These are phyloP conservation scores for Lateolabrax maculatus DNA, from an alignment of 2,797 vertebrate species.

Conservation along the genomic window DNA sequence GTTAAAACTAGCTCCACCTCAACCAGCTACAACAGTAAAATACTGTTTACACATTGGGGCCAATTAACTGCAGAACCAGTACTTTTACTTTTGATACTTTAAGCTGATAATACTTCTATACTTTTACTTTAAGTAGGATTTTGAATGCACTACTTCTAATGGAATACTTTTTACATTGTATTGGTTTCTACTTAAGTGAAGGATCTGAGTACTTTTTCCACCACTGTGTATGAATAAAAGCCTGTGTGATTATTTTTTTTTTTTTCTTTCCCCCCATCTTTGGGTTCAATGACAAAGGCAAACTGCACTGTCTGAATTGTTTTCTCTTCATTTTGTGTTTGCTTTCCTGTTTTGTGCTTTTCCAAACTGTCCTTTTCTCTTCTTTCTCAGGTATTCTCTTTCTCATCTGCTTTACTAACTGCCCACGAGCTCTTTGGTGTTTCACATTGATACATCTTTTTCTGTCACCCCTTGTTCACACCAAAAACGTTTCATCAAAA, in stretches of 20 bases:
- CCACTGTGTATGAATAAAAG: conserved; percentile 26
- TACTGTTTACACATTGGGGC: not conserved
- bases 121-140: not conserved
- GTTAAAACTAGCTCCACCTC: not conserved
- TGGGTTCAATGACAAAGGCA: conserved; percentile 27
- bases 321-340: conserved; percentile 75
- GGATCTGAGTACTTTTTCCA: conserved; percentile 6
- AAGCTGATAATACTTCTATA: not conserved
- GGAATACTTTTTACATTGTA: not conserved
- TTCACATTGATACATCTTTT: conserved; percentile 88
- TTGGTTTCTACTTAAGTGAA: not conserved
- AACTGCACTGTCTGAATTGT: conserved; percentile 37
- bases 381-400: conserved; percentile 97
- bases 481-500: conserved; percentile 79
- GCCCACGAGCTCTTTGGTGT: conserved; percentile 89
- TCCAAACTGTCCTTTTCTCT: conserved; percentile 92
- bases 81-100: not conserved
- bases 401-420: conserved; percentile 97
- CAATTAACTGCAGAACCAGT: not conserved
- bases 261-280: not conserved
- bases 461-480: conserved; percentile 86
- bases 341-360: conserved; percentile 88
- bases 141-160: not conserved
- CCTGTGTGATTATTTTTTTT: conserved; percentile 29
- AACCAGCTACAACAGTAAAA: not conserved